These are phyloP conservation scores for Mesocricetus auratus DNA, from an alignment of 2,113 vertebrate species.

Conservation along the genomic window DNA sequence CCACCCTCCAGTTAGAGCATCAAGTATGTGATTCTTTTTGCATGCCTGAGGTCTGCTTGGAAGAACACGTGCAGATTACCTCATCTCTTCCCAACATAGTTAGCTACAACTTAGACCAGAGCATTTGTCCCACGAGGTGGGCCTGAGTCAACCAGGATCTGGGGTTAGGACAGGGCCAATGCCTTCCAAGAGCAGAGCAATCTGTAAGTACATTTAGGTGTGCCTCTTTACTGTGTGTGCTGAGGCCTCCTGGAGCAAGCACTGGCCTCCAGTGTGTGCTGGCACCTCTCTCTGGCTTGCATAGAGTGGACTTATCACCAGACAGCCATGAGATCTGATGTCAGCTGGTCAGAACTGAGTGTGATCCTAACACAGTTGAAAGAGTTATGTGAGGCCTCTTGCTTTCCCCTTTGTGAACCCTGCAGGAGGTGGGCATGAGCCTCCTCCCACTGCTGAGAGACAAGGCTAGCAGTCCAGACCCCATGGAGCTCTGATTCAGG, in stretches of 20 bases:
- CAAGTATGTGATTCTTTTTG: neutral
- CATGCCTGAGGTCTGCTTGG: neutral
- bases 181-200: neutral
- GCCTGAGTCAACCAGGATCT: too few species aligned
- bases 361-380: neutral
- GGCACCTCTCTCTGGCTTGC: neutral
- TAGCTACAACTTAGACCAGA: neutral
- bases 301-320: neutral
- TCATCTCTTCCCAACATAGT: neutral
- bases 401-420: accelerated
- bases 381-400: neutral
- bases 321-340: neutral
- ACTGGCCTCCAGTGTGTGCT: neutral
- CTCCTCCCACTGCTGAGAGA: neutral
- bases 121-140: neutral
- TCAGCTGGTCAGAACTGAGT: neutral
- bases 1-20: neutral
- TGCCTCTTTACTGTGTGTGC: neutral
- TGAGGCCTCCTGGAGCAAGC: neutral
- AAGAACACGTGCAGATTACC: neutral
- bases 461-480: neutral
- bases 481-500: neutral
- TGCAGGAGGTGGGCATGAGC: neutral
- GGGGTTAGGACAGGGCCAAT: neutral
- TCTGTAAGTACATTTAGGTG: neutral